These are phyloP conservation scores for Hippolais icterina DNA, from an alignment of 2,113 vertebrate genomes.

Conservation along the genomic window DNA sequence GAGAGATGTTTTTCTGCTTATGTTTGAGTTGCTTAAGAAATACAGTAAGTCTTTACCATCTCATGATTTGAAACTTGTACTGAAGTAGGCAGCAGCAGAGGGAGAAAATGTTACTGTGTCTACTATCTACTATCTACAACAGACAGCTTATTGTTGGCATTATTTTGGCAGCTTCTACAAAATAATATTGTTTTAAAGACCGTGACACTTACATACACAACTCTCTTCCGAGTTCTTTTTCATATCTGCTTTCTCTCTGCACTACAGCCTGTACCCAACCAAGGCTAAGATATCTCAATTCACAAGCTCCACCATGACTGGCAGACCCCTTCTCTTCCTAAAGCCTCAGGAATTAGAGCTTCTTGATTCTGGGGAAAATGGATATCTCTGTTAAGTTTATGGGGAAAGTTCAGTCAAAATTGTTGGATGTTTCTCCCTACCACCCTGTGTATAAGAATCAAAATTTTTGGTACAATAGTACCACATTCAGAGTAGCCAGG, in stretches of 20 bases:
- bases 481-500: background rate
- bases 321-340: background rate
- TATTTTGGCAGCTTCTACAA: background rate
- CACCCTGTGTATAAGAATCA: background rate
- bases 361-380: background rate
- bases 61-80: background rate
- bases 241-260: background rate
- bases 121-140: background rate
- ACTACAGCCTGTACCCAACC: background rate
- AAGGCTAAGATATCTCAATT: background rate
- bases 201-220: background rate
- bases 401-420: background rate
- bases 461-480: background rate
- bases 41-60: background rate
- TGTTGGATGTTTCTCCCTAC: background rate
- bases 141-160: background rate
- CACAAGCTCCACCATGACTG: background rate
- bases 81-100: background rate
- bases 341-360: background rate
- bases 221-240: background rate
- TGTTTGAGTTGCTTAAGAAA: background rate
- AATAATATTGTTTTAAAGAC: background rate
- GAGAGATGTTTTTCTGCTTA: background rate
- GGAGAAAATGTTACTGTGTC: background rate
- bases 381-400: background rate